Percentiles rank a stretch among this genome's conserved stretches.
Conservation (phyloP, 2,888 invertebrate species). For the Escarpia spicata region DNA sequence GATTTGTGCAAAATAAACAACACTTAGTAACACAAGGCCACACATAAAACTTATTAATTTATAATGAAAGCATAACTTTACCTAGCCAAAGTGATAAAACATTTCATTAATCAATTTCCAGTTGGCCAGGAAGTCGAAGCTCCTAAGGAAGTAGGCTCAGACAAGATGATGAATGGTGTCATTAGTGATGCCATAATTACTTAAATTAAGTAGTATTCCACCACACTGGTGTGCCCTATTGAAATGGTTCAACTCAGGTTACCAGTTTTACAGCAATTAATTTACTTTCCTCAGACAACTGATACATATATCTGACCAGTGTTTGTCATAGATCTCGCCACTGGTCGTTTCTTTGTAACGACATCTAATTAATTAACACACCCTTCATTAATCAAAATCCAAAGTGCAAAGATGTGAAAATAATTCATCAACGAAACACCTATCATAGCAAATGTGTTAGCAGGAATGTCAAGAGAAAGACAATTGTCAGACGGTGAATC, state of each 20-base stretch:
- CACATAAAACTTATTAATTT: background rate
- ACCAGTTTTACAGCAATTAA: background rate
- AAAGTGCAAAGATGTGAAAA: background rate
- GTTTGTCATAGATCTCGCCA: background rate
- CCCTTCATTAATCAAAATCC: background rate
- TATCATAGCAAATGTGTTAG: background rate
- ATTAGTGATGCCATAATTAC: constrained; percentile 16
- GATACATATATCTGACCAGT: background rate
- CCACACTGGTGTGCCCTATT: background rate
- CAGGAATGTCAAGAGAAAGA: background rate
- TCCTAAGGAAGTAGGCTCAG: background rate
- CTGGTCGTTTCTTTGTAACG: background rate
- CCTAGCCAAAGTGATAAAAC: constrained; percentile 3
- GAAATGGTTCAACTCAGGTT: background rate
- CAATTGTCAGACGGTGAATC: background rate
- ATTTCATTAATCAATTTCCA: constrained; percentile 8
- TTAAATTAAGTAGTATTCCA: background rate
- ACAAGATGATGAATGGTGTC: background rate
- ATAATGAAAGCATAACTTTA: background rate
- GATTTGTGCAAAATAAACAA: background rate
- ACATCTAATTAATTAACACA: background rate
- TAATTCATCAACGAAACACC: background rate
- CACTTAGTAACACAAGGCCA: background rate
- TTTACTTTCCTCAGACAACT: background rate
- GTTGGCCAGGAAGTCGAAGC: background rate